Conservation (phyloP, 2,888 invertebrate genomes). For the Scaptodrosophila latifasciaeformis region DNA sequence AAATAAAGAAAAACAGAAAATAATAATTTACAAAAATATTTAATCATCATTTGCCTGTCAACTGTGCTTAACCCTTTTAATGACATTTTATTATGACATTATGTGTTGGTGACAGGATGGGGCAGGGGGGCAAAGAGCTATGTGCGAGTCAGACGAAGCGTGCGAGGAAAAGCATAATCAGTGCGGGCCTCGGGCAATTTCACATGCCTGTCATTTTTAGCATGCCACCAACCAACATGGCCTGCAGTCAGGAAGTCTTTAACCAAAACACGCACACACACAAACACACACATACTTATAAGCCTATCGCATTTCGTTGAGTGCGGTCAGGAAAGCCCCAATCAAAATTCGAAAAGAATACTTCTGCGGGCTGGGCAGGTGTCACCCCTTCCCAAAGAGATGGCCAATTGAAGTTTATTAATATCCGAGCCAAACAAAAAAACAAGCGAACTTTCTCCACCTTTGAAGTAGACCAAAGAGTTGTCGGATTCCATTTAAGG, state of each 20-base stretch:
- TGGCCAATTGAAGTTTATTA: slow-evolving; percentile 67
- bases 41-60: slow-evolving; percentile 41
- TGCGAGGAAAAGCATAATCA: no score
- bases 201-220: slow-evolving; percentile 33
- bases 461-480: no score
- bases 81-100: slow-evolving; percentile 67
- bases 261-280: slow-evolving; percentile 55
- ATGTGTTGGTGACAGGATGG: slow-evolving; percentile 53
- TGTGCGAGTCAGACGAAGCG: slow-evolving; percentile 14
- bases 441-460: no score
- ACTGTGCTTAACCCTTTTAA: slow-evolving; percentile 51
- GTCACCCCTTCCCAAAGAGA: slow-evolving; percentile 4
- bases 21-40: no score
- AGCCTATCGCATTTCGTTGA: no score
- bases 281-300: background rate
- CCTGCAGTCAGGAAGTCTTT: slow-evolving; percentile 58
- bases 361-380: background rate
- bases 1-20: no score
- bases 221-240: slow-evolving; percentile 23
- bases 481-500: slow-evolving; percentile 42
- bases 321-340: background rate
- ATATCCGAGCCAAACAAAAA: slow-evolving; percentile 55
- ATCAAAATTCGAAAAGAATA: slow-evolving; percentile 1
- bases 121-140: slow-evolving; percentile 9
- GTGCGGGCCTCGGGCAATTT: slow-evolving; percentile 50